Conservation (phyloP, 2,888 invertebrate genomes). For the Cosmopolites sordidus region DNA sequence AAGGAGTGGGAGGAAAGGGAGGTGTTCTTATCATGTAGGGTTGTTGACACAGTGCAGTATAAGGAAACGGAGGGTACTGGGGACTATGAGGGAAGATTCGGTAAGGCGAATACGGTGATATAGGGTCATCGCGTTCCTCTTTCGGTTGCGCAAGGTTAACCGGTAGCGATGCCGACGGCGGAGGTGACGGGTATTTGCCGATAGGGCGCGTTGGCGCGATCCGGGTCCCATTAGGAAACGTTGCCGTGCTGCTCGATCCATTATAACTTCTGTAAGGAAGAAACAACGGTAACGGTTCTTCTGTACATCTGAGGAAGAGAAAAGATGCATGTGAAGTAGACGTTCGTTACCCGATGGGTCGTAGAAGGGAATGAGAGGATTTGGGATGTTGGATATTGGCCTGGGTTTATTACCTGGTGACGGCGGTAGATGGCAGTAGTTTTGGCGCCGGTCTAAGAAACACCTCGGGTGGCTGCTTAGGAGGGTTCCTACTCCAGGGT, state of each 20-base stretch:
- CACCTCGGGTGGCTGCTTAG: slow-evolving; percentile 57
- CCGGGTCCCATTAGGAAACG: slow-evolving; percentile 42
- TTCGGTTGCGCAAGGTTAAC: slow-evolving; percentile 48
- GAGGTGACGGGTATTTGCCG: slow-evolving; percentile 46
- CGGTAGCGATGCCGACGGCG: slow-evolving; percentile 42
- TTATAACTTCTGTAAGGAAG: slow-evolving; percentile 41
- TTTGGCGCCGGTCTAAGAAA: slow-evolving; percentile 65
- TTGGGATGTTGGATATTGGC: background rate
- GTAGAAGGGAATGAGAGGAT: too few relatives aligned
- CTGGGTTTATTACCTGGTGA: slow-evolving; percentile 16
- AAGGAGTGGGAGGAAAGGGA: slow-evolving; percentile 47
- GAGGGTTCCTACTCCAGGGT: slow-evolving; percentile 55
- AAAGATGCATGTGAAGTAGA: background rate
- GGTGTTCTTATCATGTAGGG: slow-evolving; percentile 42
- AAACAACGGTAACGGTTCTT: slow-evolving; percentile 21
- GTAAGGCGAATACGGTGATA: slow-evolving; percentile 39
- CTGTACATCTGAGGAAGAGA: slow-evolving; percentile 15
- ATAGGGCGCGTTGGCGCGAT: slow-evolving; percentile 40
- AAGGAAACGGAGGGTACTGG: slow-evolving; percentile 34
- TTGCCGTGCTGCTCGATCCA: slow-evolving; percentile 39
- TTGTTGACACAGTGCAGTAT: slow-evolving; percentile 33
- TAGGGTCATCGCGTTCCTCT: slow-evolving; percentile 39
- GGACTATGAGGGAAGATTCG: slow-evolving; percentile 39
- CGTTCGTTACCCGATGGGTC: background rate
- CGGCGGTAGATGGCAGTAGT: slow-evolving; percentile 48